Base-by-base conservation (phyloP, 2,113 vertebrate species). In the Fulica atra region DNA sequence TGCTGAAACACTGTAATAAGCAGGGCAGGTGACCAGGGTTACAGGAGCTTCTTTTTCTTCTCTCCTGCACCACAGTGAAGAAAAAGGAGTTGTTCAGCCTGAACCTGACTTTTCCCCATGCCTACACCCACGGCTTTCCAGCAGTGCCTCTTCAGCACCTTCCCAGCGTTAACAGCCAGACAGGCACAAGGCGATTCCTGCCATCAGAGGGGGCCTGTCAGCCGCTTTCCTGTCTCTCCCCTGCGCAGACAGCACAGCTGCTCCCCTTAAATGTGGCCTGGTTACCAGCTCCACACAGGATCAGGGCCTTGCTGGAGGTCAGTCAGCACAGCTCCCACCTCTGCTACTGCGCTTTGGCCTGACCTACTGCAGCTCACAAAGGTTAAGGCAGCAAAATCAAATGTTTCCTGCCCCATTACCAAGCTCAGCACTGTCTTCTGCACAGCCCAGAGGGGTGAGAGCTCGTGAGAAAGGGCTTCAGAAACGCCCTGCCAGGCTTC, bases 1-100 rank as follows among this genome's bases (percentile, higher is more conserved):
- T 9, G 97, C 97, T 26, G 97, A 97, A 76, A 97, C 90, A 0
- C 20, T 97, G 83, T 98, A 98, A 84, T 98, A 98, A n/a, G 97
- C 96, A 42, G 98, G 96, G 63, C 98, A 98, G 74, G 86, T 86
- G 59, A 97, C 79, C 82, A 97, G 25, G 21, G 83, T 25, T 14
- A 96, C 86, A 23, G 38, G 56, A 7, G 46, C 56, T 74, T 97
- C 98, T 85, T 96, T 98, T 40, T 98, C 97, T 60, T 97, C 97
- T 73, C 86, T 97, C 96, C 98, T 98, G 78, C 35, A 76, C 16
- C 91, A 82, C 4, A 89, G 73, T 9, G 81, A 84, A 92, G 68
- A 92, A 89, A 81, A 89, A 69, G 51, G 61, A 59, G 18, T 29
- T 79, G 48, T 57, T 95, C 60, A 89, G 63, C 35, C 50, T 10